Conservation (phyloP, 2,797 vertebrate species). For the Scomberomorus guttatus region DNA sequence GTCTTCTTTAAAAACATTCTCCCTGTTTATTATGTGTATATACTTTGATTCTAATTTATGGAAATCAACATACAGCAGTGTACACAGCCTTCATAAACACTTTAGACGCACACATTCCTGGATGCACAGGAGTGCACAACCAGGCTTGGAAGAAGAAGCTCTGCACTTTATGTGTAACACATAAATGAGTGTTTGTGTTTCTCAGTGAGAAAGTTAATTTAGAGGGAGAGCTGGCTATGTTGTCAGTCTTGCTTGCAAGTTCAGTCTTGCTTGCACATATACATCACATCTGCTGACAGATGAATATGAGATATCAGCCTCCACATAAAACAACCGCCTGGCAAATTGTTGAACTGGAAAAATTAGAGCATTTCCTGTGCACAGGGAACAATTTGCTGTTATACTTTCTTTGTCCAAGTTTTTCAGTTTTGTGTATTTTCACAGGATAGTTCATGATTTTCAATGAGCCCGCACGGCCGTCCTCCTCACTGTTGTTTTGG, state of each 20-base stretch:
- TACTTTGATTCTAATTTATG: conserved; percentile 12
- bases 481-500: conserved; percentile 56
- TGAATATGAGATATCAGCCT: conserved; percentile 36
- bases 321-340: conserved; percentile 43
- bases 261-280: conserved; percentile 56
- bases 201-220: conserved; percentile 31
- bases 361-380: conserved; percentile 21
- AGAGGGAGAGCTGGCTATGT: conserved; percentile 18
- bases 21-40: not conserved
- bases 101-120: conserved; percentile 16
- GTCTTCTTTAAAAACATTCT: not conserved
- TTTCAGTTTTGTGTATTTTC: conserved; percentile 43
- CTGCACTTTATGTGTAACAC: not conserved
- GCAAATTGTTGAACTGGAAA: conserved; percentile 40
- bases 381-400: conserved; percentile 15
- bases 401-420: conserved; percentile 3
- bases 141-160: conserved; percentile 5
- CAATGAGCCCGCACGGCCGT: conserved; percentile 4
- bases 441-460: conserved; percentile 31
- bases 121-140: conserved; percentile 4
- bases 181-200: conserved; percentile 12
- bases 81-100: conserved; percentile 1
- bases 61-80: conserved; percentile 5
- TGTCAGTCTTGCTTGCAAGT: conserved; percentile 44
- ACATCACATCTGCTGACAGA: conserved; percentile 60